These are phyloP conservation scores for Mus musculus DNA, from an alignment of 2,113 vertebrate genomes.

Conservation along the genomic window DNA sequence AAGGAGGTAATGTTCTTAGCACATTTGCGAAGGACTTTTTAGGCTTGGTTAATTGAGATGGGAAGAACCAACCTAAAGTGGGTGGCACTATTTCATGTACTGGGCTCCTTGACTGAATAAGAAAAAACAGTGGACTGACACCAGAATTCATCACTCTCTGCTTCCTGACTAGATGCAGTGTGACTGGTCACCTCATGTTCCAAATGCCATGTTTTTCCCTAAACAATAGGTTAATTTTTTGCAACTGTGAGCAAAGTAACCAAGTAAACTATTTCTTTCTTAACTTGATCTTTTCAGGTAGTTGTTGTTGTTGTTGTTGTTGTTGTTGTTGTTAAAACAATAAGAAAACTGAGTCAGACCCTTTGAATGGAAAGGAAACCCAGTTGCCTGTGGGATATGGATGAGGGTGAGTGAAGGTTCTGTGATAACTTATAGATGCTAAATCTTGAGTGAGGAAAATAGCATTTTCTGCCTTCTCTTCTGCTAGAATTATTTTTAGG, in stretches of 20 bases:
- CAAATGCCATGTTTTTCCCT: neutral
- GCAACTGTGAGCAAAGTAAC: neutral
- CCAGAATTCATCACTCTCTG: neutral
- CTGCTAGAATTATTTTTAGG: neutral
- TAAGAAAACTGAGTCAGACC: neutral
- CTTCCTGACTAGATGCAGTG: neutral
- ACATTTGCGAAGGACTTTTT: neutral
- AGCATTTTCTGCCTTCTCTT: neutral
- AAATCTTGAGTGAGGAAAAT: neutral
- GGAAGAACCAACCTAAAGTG: neutral
- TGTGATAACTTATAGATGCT: fast-evolving
- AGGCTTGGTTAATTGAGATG: neutral
- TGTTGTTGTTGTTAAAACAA: neutral
- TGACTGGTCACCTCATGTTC: too few species aligned
- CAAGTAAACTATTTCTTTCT: neutral
- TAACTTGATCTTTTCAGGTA: neutral
- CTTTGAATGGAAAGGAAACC: neutral
- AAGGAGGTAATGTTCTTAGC: too few species aligned
- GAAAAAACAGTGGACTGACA: neutral
- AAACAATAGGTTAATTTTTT: neutral
- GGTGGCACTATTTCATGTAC: fast-evolving
- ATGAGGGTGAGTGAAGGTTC: neutral
- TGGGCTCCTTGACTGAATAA: neutral
- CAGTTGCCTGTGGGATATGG: too few species aligned
- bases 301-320: too few species aligned